Conservation (phyloP, 1,140 invertebrate genomes). For the Druon quercuslanigerum region DNA sequence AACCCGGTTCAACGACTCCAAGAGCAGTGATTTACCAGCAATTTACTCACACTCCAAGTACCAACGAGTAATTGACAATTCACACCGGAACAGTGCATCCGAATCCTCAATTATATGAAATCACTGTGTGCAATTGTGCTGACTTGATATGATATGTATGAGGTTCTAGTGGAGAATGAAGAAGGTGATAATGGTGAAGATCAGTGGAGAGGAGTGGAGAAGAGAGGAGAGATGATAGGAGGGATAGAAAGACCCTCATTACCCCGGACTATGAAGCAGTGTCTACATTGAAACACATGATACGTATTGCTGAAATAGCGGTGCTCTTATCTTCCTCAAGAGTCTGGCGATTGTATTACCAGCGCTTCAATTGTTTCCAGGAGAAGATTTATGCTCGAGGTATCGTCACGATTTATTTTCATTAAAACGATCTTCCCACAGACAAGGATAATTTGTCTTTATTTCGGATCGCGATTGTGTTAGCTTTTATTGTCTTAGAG, state of each 20-base stretch:
- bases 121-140: constrained; percentile 1
- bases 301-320: constrained; percentile 28
- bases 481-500: constrained; percentile 34
- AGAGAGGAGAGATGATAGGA: constrained; percentile 1
- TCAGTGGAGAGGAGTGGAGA: constrained; percentile 3
- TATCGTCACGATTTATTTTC: constrained; percentile 32
- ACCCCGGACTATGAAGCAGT: constrained; percentile 2
- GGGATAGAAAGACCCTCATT: constrained; percentile 3
- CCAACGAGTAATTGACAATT: constrained; percentile 18
- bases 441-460: constrained; percentile 23
- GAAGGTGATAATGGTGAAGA: constrained; percentile 27
- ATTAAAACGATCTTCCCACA: not conserved
- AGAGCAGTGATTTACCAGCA: constrained; percentile 17
- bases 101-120: constrained; percentile 21
- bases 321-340: constrained; percentile 1
- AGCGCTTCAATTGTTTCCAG: constrained; percentile 19
- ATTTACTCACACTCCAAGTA: not conserved
- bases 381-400: constrained; percentile 13
- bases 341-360: constrained; percentile 12
- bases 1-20: not conserved
- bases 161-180: not conserved
- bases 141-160: not conserved
- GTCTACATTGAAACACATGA: constrained; percentile 14
- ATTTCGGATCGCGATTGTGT: constrained; percentile 32
- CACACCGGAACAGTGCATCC: not conserved